Percentiles rank a stretch among this genome's conserved stretches.
Conservation (phyloP, 2,113 vertebrate species). For the Chaetops frenatus region DNA sequence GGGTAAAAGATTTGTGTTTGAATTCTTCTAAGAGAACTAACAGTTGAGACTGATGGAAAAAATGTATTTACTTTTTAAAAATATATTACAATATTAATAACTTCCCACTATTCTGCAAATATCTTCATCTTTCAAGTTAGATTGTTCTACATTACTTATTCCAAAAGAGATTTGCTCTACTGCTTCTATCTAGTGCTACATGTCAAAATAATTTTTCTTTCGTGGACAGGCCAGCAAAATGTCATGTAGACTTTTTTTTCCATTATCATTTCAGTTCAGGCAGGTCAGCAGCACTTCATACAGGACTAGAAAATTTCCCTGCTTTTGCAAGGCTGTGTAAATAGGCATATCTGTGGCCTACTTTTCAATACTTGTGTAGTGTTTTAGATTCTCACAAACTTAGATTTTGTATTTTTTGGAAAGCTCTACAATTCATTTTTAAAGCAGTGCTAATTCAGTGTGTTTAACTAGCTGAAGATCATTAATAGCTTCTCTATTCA, state of each 20-base stretch:
- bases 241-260: slow-evolving; percentile 19
- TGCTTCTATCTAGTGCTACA: slow-evolving; percentile 8
- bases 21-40: neutral
- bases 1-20: neutral
- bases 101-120: neutral
- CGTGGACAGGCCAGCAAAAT: neutral
- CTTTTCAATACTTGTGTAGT: neutral
- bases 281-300: neutral
- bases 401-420: neutral
- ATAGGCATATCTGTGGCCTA: neutral
- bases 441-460: neutral
- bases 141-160: slow-evolving; percentile 1
- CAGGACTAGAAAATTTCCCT: neutral
- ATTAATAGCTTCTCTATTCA: neutral
- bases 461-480: slow-evolving; percentile 12
- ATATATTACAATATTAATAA: slow-evolving; percentile 21
- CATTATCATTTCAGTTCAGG: neutral
- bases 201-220: slow-evolving; percentile 40
- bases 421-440: slow-evolving; percentile 1
- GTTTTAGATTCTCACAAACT: neutral
- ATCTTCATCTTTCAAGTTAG: slow-evolving; percentile 11
- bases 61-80: neutral
- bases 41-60: neutral
- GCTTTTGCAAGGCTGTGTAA: slow-evolving; percentile 2
- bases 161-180: slow-evolving; percentile 29